These are phyloP conservation scores for Eutolmus rufibarbis DNA, from an alignment of 2,888 invertebrate genomes.

Conservation along the genomic window DNA sequence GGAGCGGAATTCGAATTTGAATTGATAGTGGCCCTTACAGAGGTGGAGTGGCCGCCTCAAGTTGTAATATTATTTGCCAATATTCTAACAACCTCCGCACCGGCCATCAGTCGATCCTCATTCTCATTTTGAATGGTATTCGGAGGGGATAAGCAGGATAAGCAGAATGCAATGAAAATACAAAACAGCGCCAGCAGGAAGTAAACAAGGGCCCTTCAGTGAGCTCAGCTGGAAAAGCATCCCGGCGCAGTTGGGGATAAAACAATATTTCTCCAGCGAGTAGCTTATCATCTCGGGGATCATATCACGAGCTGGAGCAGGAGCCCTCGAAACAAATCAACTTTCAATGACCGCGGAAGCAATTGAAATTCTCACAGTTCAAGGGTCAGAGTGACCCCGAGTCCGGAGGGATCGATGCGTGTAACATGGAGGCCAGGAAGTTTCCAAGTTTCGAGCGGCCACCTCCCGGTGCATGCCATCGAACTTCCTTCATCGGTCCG, in stretches of 20 bases:
- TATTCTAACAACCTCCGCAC: neutral
- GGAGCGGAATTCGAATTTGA: neutral
- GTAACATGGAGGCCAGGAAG: neutral
- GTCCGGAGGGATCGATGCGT: neutral
- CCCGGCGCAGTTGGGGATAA: neutral
- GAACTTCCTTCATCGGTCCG: neutral
- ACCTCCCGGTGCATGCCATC: neutral
- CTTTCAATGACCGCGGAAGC: neutral
- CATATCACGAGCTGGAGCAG: neutral
- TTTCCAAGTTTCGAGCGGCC: neutral
- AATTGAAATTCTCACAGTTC: neutral
- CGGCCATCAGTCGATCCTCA: neutral
- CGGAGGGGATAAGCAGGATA: neutral
- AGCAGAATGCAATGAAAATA: neutral
- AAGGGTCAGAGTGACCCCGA: neutral
- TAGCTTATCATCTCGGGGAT: neutral
- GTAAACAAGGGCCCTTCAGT: neutral
- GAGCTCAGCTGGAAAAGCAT: neutral
- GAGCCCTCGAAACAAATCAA: neutral
- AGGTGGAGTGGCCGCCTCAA: neutral
- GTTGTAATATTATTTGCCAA: neutral
- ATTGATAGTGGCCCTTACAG: neutral
- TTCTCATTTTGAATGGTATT: neutral
- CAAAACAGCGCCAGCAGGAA: neutral
- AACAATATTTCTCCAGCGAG: neutral